Conservation (phyloP, 2,113 vertebrate genomes). For the Oryzias celebensis region DNA sequence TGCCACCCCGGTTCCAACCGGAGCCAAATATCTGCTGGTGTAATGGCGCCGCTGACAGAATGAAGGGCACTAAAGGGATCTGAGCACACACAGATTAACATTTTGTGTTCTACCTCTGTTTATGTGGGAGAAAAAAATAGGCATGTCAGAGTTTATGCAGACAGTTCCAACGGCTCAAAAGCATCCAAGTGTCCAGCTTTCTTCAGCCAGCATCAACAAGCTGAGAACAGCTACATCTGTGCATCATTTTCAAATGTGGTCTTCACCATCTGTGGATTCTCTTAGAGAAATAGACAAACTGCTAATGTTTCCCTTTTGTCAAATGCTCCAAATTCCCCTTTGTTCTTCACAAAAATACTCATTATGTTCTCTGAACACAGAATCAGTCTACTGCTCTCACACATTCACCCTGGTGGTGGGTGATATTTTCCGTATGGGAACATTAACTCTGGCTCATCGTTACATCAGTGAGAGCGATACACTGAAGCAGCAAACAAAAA, state of each 20-base stretch:
- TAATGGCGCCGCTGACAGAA: not conserved
- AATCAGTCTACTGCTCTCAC: constrained; percentile 29
- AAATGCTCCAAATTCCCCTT: constrained; percentile 38
- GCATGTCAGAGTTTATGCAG: no score
- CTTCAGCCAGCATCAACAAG: no score
- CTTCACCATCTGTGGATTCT: not conserved
- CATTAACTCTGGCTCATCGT: constrained; percentile 43
- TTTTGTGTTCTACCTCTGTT: not conserved
- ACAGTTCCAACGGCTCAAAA: no score
- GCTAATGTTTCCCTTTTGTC: constrained; percentile 28
- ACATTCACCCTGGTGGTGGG: constrained; percentile 42
- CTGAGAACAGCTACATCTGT: no score
- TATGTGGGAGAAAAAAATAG: not conserved
- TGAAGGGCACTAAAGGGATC: no score
- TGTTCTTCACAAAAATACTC: constrained; percentile 32
- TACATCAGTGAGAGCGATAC: constrained; percentile 26
- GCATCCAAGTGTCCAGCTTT: no score
- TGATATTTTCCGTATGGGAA: constrained; percentile 57
- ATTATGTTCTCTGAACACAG: constrained; percentile 31
- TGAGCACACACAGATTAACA: not conserved
- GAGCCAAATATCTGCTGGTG: constrained; percentile 11
- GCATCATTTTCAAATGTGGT: not conserved
- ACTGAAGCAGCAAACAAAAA: constrained; percentile 6
- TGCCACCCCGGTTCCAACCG: constrained; percentile 18
- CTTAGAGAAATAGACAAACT: constrained; percentile 22